phyloP scores from a whole-genome alignment of 2,113 vertebrate genomes.

The Atrichornis clamosus region DNA sequence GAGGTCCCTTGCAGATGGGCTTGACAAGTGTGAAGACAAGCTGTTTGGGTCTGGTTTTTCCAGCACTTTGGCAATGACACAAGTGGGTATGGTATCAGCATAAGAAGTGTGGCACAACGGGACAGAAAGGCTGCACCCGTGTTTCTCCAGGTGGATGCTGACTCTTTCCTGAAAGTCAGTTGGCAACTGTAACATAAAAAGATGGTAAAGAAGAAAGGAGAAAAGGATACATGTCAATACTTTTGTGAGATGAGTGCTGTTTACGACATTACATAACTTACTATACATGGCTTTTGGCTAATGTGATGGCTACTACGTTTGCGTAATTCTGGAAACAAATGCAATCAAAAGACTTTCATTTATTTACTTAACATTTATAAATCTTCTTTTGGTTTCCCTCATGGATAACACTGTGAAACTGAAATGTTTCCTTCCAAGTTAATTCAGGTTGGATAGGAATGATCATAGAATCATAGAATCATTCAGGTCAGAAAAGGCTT shows the following conservation, averaged over 20 bases:
- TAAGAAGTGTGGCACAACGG: constrained; percentile 82
- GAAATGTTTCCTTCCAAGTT: background rate
- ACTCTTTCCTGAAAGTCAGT: constrained; percentile 88
- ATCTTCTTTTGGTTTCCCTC: background rate
- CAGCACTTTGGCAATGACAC: constrained; percentile 86
- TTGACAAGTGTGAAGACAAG: constrained; percentile 82
- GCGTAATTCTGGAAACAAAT: background rate
- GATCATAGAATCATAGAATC: background rate
- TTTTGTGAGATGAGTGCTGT: background rate
- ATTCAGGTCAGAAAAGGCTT: background rate
- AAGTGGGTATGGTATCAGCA: constrained; percentile 82
- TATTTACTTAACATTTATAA: background rate
- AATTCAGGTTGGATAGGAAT: background rate
- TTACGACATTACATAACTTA: background rate
- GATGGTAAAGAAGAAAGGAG: background rate
- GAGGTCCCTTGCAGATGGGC: constrained; percentile 74
- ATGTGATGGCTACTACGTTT: background rate
- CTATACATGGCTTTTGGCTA: background rate
- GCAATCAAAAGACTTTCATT: background rate
- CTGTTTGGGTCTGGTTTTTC: constrained; percentile 87
- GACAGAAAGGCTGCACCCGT: constrained; percentile 75
- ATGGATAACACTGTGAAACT: background rate
- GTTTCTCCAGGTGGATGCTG: constrained; percentile 87
- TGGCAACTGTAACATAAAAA: constrained; percentile 78
- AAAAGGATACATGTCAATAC: background rate